Evolutionary conservation across 2,888 invertebrate species (phyloP).

Genomic region (Pammene aurita): DNA sequence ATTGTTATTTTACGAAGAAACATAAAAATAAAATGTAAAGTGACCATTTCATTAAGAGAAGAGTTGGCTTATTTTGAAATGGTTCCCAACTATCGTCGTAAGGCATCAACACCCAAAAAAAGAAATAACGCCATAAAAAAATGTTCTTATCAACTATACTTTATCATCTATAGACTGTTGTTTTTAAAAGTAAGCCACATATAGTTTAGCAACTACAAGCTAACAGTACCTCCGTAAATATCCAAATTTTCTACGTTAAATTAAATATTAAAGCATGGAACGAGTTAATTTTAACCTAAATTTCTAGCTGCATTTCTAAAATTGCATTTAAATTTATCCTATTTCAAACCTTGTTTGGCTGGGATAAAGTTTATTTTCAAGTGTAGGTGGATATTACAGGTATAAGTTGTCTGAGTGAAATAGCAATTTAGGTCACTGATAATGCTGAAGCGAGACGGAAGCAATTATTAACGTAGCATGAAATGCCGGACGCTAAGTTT

Average conservation of each 20-base stretch:
- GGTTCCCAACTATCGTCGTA: too few species aligned
- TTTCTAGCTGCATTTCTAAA: not conserved
- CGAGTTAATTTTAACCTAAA: constrained; percentile 29
- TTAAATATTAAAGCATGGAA: constrained; percentile 33
- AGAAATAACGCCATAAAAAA: not conserved
- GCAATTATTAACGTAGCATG: constrained; percentile 33
- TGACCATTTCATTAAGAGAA: too few species aligned
- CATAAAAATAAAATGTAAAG: too few species aligned
- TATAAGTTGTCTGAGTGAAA: constrained; percentile 4
- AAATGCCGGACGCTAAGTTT: constrained; percentile 25
- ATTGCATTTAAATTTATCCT: not conserved
- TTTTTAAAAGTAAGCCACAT: not conserved
- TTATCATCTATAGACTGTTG: too few species aligned
- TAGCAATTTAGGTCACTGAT: constrained; percentile 19
- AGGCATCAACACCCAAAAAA: not conserved
- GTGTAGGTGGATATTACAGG: not conserved
- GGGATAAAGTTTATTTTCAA: not conserved
- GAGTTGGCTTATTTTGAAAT: too few species aligned
- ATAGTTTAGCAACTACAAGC: too few species aligned
- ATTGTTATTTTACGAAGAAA: too few species aligned
- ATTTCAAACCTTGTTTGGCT: not conserved
- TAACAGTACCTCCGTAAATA: not conserved
- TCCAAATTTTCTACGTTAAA: constrained; percentile 19
- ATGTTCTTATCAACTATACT: too few species aligned
- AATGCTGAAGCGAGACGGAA: constrained; percentile 30